A percentile compares a stretch with the other conserved stretches of the same genome.
These are phyloP conservation scores for Pantherophis guttatus DNA, from an alignment of 2,113 vertebrate genomes.

Conservation along the genomic window DNA sequence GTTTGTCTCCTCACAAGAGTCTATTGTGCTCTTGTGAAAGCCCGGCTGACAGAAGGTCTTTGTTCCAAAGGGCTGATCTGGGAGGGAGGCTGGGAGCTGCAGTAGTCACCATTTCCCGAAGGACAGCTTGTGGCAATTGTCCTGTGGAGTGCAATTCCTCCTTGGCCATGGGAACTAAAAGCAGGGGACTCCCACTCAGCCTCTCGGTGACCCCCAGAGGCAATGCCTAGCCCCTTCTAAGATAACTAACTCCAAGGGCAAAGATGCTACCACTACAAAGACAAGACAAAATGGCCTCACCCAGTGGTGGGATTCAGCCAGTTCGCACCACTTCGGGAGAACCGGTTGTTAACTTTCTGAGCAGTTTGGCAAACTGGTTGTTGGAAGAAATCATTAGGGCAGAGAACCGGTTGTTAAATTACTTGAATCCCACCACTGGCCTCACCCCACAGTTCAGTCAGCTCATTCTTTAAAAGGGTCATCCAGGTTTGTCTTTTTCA, in stretches of 20 bases:
- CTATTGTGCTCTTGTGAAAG: slow-evolving; percentile 53
- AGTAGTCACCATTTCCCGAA: slow-evolving; percentile 6
- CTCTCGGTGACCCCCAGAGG: neutral
- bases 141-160: slow-evolving; percentile 2
- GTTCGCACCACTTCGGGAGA: too few relatives aligned
- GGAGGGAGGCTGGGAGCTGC: slow-evolving; percentile 14
- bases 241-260: neutral
- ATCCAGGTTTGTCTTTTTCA: neutral
- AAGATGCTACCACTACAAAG: neutral
- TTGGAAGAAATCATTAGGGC: too few relatives aligned
- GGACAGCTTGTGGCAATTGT: neutral
- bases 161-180: slow-evolving; percentile 22
- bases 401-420: too few relatives aligned
- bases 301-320: too few relatives aligned
- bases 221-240: neutral
- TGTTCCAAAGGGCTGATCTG: slow-evolving; percentile 41
- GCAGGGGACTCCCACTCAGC: neutral
- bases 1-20: slow-evolving; percentile 54
- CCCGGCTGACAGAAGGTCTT: slow-evolving; percentile 57
- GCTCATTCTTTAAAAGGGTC: neutral
- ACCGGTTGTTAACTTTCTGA: too few relatives aligned
- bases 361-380: too few relatives aligned
- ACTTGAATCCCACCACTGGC: too few relatives aligned
- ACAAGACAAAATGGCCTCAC: neutral
- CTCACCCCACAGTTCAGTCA: neutral